Evolutionary conservation across 2,797 vertebrate species (phyloP).

Genomic region (Liasis olivaceus): DNA sequence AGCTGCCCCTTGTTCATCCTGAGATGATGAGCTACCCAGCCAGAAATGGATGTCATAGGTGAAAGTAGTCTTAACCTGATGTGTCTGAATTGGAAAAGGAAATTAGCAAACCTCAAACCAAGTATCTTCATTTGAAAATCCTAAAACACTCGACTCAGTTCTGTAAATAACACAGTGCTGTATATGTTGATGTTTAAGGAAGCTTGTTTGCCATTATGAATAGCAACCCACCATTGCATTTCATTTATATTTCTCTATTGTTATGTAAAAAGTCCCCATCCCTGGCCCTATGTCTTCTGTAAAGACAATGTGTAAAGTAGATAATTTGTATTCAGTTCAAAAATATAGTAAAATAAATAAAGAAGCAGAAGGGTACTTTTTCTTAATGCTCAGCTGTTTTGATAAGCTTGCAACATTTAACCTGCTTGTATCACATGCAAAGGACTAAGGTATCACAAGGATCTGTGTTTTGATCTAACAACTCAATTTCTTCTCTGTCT

Average conservation of each 20-base stretch:
- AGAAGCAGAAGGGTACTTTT: not conserved
- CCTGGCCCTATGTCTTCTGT: fast-evolving
- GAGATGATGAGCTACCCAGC: conserved; percentile 78
- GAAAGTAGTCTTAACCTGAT: conserved; percentile 75
- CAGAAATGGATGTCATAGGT: conserved; percentile 86
- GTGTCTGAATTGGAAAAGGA: conserved; percentile 70
- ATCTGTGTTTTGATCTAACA: not conserved
- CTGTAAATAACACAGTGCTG: not conserved
- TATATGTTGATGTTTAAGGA: not conserved
- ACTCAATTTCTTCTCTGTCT: not conserved
- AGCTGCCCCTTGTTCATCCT: conserved; percentile 84
- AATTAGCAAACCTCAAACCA: not conserved
- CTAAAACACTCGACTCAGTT: not conserved
- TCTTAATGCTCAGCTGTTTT: not conserved
- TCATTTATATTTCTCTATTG: not conserved
- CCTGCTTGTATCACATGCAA: not conserved
- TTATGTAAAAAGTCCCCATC: not conserved
- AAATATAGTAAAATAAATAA: not conserved
- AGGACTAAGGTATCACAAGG: not conserved
- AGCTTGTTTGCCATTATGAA: not conserved
- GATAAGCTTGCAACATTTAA: not conserved
- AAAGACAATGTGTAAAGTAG: not conserved
- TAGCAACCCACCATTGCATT: not conserved
- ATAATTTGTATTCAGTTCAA: not conserved
- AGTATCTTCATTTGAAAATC: not conserved